phyloP scores from a whole-genome alignment of 2,113 vertebrate genomes.

The Chitala chitala region DNA sequence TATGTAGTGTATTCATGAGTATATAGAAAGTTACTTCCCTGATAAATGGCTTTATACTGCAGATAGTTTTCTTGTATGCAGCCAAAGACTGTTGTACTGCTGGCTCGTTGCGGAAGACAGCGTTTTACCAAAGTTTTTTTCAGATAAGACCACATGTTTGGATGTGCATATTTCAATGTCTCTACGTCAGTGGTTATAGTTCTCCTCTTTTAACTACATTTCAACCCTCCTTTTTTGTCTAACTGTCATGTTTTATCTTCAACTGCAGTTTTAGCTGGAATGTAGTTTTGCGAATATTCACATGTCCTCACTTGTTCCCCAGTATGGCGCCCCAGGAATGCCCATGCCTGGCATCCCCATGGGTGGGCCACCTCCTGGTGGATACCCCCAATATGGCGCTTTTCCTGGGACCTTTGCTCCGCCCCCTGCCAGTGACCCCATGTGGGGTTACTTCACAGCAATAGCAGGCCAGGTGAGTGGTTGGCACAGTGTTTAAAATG shows the following conservation, averaged over 20 bases:
- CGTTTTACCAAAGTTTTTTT: too few relatives aligned
- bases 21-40: too few relatives aligned
- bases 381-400: slow-evolving; percentile 45
- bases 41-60: too few relatives aligned
- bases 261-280: not conserved
- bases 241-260: too few relatives aligned
- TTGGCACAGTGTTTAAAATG: not conserved
- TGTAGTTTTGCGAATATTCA: not conserved
- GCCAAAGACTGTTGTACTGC: too few relatives aligned
- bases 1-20: too few relatives aligned
- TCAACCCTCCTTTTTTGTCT: not conserved
- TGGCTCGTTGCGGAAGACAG: too few relatives aligned
- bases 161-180: too few relatives aligned
- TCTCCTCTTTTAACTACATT: too few relatives aligned
- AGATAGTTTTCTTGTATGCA: too few relatives aligned
- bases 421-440: slow-evolving; percentile 58
- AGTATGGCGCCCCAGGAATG: slow-evolving; percentile 62
- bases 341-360: slow-evolving; percentile 39
- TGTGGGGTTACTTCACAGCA: slow-evolving; percentile 76
- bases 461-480: slow-evolving; percentile 72
- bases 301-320: not conserved
- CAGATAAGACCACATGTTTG: too few relatives aligned
- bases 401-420: slow-evolving; percentile 55
- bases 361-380: slow-evolving; percentile 39
- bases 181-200: too few relatives aligned